Conservation (phyloP, 2,888 invertebrate species). For the Nomada goodeniana region DNA sequence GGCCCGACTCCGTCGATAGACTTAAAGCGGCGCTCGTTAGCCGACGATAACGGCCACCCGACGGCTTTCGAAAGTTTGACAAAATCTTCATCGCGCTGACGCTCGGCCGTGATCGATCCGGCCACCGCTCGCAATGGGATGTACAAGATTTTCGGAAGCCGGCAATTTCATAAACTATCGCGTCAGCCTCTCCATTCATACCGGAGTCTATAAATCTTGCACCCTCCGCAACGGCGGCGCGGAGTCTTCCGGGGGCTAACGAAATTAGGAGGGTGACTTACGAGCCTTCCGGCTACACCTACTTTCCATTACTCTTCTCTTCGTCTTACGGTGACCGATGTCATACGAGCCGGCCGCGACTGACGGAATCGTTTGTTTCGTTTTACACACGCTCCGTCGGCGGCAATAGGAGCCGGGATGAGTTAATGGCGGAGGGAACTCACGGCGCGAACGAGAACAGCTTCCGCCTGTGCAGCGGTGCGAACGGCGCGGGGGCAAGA, state of each 20-base stretch:
- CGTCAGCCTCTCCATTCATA: conserved; percentile 23
- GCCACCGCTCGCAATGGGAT: conserved; percentile 5
- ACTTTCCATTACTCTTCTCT: neutral
- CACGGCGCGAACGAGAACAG: conserved; percentile 35
- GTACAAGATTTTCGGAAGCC: conserved; percentile 45
- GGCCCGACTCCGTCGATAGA: conserved; percentile 18
- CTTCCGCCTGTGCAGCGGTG: neutral
- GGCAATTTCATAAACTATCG: conserved; percentile 16
- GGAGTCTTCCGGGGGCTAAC: conserved; percentile 51
- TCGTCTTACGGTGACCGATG: conserved; percentile 10
- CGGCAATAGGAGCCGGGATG: conserved; percentile 40
- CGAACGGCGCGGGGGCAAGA: conserved; percentile 4
- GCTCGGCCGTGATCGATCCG: conserved; percentile 27
- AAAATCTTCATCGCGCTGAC: conserved; percentile 50
- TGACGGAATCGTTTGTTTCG: conserved; percentile 61
- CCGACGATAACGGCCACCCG: conserved; percentile 45
- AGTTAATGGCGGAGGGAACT: conserved; percentile 59
- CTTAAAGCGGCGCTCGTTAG: conserved; percentile 53
- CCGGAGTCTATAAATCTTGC: conserved; percentile 59
- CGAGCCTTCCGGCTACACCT: conserved; percentile 38
- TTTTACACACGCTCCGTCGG: conserved; percentile 56
- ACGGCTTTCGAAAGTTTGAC: conserved; percentile 34
- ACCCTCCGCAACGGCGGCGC: conserved; percentile 35
- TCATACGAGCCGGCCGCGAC: conserved; percentile 23
- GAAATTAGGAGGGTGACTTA: conserved; percentile 64